Base-by-base conservation (phyloP, 2,888 invertebrate genomes). In the Xanthorhoe designata region DNA sequence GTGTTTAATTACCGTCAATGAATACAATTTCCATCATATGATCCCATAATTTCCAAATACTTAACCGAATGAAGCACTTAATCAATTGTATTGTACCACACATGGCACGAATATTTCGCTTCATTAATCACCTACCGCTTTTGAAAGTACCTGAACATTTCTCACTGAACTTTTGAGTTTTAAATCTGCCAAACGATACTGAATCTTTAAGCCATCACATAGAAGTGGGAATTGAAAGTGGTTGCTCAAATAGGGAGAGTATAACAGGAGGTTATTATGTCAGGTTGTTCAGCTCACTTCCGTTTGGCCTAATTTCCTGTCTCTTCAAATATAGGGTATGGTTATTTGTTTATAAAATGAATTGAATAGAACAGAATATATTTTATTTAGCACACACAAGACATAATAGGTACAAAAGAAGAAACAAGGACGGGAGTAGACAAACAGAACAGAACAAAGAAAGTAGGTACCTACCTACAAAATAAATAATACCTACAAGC, bases 41-140 rank as follows among this genome's bases (percentile, higher is more conserved):
- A 17, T 6, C 17, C 0, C 15, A 57, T 49, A 17, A 35, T 50
- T 13, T 18, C 17, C 57, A 58, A 58, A 58, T 58, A 50, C 18
- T 58, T 58, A 50, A 32, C 32, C 8, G 32, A 0, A 32, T 10
- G 2, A 13, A 55, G 38, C 45, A 56, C 45, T 56, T 56, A n/a
- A 45, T 47, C 18, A 58, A 42, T 42, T 42, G 38, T 42, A 35
- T 10, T 45, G n/a, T n/a, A n/a, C n/a, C 15, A 45, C 47, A 47
- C 47, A 47, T 35, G 47, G 64, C 47, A 49, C 38, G 53, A 54
- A 64, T 64, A 64, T 47, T 64, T 64, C 17, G 17, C 47, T n/a
- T 58, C 53, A 64, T 64, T 59, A 64, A 58, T 64, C 52, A 60
- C 13, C 45, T 60, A 45, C 49, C 35, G 19, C 18, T 55, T 55